Percentiles rank a stretch among this genome's conserved stretches.
phyloP scores from a whole-genome alignment of 2,113 vertebrate species.

The Thalassarche chlororhynchos region DNA sequence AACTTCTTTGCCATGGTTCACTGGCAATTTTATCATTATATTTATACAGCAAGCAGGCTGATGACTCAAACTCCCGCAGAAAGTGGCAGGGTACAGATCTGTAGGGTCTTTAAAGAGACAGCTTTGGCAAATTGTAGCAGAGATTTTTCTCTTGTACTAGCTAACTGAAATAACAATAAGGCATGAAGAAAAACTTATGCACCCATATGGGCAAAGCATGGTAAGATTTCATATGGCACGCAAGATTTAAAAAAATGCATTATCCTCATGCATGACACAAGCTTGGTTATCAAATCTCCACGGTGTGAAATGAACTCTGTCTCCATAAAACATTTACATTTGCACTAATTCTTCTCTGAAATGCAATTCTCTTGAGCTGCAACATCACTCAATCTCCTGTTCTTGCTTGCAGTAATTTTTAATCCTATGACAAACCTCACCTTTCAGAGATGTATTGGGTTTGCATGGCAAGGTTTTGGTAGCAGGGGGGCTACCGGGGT shows the following conservation, averaged over 20 bases:
- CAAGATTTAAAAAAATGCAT: background rate
- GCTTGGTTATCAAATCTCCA: background rate
- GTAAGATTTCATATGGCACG: background rate
- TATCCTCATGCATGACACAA: background rate
- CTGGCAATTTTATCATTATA: slow-evolving; percentile 49
- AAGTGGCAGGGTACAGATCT: background rate
- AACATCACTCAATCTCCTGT: background rate
- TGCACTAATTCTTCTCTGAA: background rate
- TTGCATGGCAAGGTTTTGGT: background rate
- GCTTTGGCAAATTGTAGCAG: background rate
- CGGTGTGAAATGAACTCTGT: background rate
- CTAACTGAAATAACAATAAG: background rate
- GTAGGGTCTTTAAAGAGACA: background rate
- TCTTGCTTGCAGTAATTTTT: background rate
- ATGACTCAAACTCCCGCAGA: background rate
- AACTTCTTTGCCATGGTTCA: slow-evolving; percentile 58
- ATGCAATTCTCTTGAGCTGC: background rate
- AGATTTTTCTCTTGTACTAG: background rate
- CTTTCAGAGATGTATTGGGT: background rate
- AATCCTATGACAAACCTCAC: background rate
- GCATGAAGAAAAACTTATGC: background rate
- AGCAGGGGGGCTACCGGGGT: background rate
- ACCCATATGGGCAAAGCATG: background rate
- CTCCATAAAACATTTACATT: background rate
- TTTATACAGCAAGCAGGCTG: slow-evolving; percentile 39